Evolutionary conservation across 2,888 invertebrate genomes (phyloP).

Genomic region (Dryocosmus kuriphilus): DNA sequence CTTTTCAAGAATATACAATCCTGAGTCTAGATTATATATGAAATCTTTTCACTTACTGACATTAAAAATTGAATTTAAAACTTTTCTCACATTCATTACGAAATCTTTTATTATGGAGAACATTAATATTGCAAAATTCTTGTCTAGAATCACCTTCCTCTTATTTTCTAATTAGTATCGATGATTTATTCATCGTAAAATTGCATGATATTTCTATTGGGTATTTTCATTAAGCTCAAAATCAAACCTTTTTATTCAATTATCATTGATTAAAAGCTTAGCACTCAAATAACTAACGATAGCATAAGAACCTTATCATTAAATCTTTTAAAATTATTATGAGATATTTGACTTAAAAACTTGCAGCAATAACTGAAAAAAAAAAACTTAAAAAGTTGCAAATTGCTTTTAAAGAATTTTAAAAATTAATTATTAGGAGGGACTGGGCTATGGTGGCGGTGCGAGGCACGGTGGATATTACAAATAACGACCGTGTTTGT

Average conservation of each 20-base stretch:
- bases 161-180: neutral
- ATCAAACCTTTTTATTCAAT: neutral
- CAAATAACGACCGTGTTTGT: too few species aligned
- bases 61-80: neutral
- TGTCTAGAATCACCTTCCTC: neutral
- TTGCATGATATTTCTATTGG: conserved; percentile 1
- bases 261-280: neutral
- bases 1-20: neutral
- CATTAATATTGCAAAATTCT: neutral
- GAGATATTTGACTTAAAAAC: too few species aligned
- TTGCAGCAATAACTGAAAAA: too few species aligned
- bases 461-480: too few species aligned
- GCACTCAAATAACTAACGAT: neutral
- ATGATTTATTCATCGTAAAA: neutral
- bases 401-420: too few species aligned
- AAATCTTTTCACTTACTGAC: neutral
- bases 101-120: conserved; percentile 1
- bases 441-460: too few species aligned
- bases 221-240: neutral
- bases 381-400: too few species aligned
- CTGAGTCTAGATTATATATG: neutral
- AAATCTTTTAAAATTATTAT: too few species aligned
- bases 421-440: too few species aligned
- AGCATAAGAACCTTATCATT: too few species aligned
- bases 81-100: neutral